Base-by-base conservation (phyloP, 2,888 invertebrate species). In the Spodoptera picta region DNA sequence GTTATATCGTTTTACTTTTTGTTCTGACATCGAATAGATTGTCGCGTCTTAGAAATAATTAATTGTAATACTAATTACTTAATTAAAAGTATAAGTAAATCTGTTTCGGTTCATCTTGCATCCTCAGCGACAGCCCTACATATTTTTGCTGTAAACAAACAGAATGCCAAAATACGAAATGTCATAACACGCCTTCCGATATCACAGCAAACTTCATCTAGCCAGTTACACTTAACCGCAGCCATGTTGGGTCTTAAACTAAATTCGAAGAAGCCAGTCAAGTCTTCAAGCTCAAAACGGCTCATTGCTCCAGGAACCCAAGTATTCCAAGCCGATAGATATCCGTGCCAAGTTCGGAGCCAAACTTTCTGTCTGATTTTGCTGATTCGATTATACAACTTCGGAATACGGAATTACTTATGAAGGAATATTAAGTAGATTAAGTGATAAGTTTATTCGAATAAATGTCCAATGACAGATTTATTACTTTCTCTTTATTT, bases 371-470 rank as follows among this genome's bases (percentile, higher is more conserved):
- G 61, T 60, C 62, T 59, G 75, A 79, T 79, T 77, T 63, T 43
- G 36, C 75, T 54, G 73, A 79, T 78, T 73, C 66, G 75, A 79
- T 79, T 75, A 79, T 54, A 65, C 27, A 66, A 72, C 62, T 75
- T 76, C 50, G 55, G 67, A 72, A 69, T 60, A 75, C 64, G 62
- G 65, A 69, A 73, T 73, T 60, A 71, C 65, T 71, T 69, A 75
- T 66, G 62, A 75, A 66, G 51, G 69, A 76, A 73, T 66, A 58
- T 75, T 70, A 67, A 61, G 60, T 55, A 58, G 64, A 76, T 73
- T 69, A 61, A 53, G 60, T 51, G 42, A 70, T 76, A 70, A 65
- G 50, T 72, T 73, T 57, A 44, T 42, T 49, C 47, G 59, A 47
- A 58, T 56, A 42, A 72, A 71, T 69, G 69, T 44, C 43, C 48